A percentile compares a stretch with the other conserved stretches of the same genome.
phyloP scores from a whole-genome alignment of 1,140 invertebrate species.

The Choristoneura fumiferana region DNA sequence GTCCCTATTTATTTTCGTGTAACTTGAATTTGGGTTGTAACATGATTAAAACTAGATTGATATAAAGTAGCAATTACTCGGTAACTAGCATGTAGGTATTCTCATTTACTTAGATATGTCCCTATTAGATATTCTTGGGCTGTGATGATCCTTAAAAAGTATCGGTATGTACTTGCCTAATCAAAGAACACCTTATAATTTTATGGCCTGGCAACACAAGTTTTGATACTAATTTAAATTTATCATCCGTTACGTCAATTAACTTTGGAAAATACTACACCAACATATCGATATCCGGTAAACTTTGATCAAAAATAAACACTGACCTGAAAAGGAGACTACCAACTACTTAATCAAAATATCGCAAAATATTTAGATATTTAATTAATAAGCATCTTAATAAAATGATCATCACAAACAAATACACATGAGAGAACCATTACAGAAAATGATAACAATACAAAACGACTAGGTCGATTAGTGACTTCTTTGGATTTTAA shows the following conservation, averaged over 20 bases:
- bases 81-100: slow-evolving; percentile 9
- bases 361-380: slow-evolving; percentile 1
- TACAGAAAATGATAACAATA: not conserved
- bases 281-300: slow-evolving; percentile 3
- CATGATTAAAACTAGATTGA: slow-evolving; percentile 20
- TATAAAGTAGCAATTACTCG: slow-evolving; percentile 11
- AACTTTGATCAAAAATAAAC: no score
- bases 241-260: slow-evolving; percentile 17
- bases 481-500: slow-evolving; percentile 8
- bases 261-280: not conserved
- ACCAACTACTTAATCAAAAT: not conserved
- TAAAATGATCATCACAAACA: not conserved
- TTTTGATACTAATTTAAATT: slow-evolving; percentile 14
- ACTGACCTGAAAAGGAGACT: no score
- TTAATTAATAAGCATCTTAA: slow-evolving; percentile 1
- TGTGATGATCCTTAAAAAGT: slow-evolving; percentile 48
- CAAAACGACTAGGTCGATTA: not conserved
- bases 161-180: slow-evolving; percentile 7
- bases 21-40: slow-evolving; percentile 30
- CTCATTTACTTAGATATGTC: slow-evolving; percentile 42
- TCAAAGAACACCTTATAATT: slow-evolving; percentile 4
- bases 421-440: not conserved
- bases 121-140: slow-evolving; percentile 60
- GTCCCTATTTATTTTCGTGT: slow-evolving; percentile 40
- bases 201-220: slow-evolving; percentile 8